Percentiles rank a stretch among this genome's conserved stretches.
phyloP scores from a whole-genome alignment of 37 sponge, comb jelly and placozoan species.

The Geodia barretti region DNA sequence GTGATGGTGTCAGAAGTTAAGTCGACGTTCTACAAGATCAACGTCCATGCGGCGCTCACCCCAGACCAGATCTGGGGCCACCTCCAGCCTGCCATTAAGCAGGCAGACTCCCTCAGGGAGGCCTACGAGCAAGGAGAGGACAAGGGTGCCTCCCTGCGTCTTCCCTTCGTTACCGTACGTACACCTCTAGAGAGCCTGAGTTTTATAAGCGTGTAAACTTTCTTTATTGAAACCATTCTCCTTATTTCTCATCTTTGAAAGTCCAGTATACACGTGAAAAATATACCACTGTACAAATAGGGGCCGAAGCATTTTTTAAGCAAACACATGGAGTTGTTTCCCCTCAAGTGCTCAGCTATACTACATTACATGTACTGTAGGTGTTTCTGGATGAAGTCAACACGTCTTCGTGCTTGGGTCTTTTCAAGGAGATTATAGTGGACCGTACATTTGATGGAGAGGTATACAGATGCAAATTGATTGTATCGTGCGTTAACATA shows the following conservation, averaged over 20 bases:
- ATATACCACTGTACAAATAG: too few relatives aligned
- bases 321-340: too few relatives aligned
- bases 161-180: slow-evolving; percentile 69
- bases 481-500: neutral
- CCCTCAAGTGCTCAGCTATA: neutral
- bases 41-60: slow-evolving; percentile 80
- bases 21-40: slow-evolving; percentile 72
- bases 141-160: neutral
- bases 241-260: too few relatives aligned
- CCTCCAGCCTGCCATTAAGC: slow-evolving; percentile 43
- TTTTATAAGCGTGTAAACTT: too few relatives aligned
- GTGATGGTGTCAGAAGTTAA: slow-evolving; percentile 44
- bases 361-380: slow-evolving; percentile 8
- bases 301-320: too few relatives aligned
- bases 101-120: slow-evolving; percentile 31
- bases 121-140: slow-evolving; percentile 14
- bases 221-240: too few relatives aligned
- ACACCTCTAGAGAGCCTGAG: too few relatives aligned
- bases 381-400: slow-evolving; percentile 94
- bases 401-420: slow-evolving; percentile 85
- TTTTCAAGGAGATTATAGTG: slow-evolving; percentile 88
- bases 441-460: slow-evolving; percentile 87
- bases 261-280: too few relatives aligned
- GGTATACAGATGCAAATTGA: slow-evolving; percentile 22
- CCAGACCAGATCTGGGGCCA: slow-evolving; percentile 61